These are phyloP conservation scores for Pholis gunnellus DNA, from an alignment of 2,113 vertebrate genomes.

Conservation along the genomic window DNA sequence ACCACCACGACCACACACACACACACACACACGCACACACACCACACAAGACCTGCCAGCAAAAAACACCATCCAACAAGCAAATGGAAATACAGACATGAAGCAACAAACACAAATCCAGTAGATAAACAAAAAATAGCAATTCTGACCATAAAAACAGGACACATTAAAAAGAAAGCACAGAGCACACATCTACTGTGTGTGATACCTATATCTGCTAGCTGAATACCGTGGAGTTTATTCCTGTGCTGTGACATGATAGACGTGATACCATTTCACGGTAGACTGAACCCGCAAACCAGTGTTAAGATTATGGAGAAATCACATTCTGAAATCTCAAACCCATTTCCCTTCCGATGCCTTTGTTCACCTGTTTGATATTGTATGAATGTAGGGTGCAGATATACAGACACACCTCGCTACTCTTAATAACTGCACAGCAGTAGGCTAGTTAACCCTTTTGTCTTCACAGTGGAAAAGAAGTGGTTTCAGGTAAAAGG, in stretches of 20 bases:
- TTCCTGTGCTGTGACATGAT: neutral
- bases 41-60: conserved; percentile 52
- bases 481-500: conserved; percentile 43
- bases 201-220: conserved; percentile 27
- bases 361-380: conserved; percentile 37
- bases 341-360: conserved; percentile 15
- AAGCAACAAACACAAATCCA: conserved; percentile 48
- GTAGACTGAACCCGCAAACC: conserved; percentile 35
- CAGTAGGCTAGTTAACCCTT: conserved; percentile 53
- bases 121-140: conserved; percentile 56
- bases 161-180: neutral
- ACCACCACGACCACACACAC: conserved; percentile 33
- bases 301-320: conserved; percentile 28
- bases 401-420: conserved; percentile 36
- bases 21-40: conserved; percentile 38
- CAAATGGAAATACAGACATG: conserved; percentile 41
- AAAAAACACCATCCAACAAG: conserved; percentile 55
- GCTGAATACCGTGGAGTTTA: conserved; percentile 38
- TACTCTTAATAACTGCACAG: conserved; percentile 68
- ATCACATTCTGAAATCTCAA: conserved; percentile 31
- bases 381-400: conserved; percentile 17
- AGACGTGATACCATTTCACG: conserved; percentile 32
- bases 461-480: conserved; percentile 54
- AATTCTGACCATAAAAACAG: conserved; percentile 50
- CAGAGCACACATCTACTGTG: conserved; percentile 17